phyloP scores from a whole-genome alignment of 2,797 vertebrate species.

The Megalops cyprinoides region DNA sequence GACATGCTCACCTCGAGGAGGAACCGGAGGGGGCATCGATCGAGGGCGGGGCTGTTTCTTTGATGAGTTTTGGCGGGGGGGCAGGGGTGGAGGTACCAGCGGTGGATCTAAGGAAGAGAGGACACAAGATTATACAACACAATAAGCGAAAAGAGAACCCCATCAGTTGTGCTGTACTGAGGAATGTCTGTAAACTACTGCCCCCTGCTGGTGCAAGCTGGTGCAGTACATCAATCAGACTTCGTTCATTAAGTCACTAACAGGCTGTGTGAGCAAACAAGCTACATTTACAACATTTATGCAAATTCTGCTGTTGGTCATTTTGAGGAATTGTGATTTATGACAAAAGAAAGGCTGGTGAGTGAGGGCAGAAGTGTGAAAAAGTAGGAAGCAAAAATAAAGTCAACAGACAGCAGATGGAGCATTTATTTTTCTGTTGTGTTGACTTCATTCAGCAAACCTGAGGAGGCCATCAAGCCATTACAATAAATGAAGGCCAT shows the following conservation, averaged over 20 bases:
- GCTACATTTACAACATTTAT: too few species aligned
- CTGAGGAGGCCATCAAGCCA: not conserved
- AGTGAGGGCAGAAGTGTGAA: too few species aligned
- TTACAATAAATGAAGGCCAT: too few species aligned
- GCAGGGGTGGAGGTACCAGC: constrained; percentile 37
- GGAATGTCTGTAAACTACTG: not conserved
- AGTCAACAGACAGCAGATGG: not conserved
- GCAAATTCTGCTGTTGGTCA: too few species aligned
- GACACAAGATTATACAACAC: not conserved
- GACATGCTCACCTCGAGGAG: constrained; percentile 64
- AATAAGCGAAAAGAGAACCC: not conserved
- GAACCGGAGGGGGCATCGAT: constrained; percentile 61
- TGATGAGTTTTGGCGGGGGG: constrained; percentile 36
- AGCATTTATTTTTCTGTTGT: not conserved
- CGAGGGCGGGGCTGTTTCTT: constrained; percentile 27
- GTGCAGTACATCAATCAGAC: not conserved
- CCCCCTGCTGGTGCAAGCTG: constrained; percentile 12
- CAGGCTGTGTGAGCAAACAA: too few species aligned
- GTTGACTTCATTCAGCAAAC: not conserved
- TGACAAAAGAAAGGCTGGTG: too few species aligned
- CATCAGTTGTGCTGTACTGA: not conserved
- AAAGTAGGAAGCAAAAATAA: too few species aligned
- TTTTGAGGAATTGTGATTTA: too few species aligned
- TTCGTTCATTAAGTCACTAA: too few species aligned
- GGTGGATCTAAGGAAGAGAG: constrained; percentile 35